Conservation (phyloP, 2,888 invertebrate genomes). For the Drosophila vallismaia region DNA sequence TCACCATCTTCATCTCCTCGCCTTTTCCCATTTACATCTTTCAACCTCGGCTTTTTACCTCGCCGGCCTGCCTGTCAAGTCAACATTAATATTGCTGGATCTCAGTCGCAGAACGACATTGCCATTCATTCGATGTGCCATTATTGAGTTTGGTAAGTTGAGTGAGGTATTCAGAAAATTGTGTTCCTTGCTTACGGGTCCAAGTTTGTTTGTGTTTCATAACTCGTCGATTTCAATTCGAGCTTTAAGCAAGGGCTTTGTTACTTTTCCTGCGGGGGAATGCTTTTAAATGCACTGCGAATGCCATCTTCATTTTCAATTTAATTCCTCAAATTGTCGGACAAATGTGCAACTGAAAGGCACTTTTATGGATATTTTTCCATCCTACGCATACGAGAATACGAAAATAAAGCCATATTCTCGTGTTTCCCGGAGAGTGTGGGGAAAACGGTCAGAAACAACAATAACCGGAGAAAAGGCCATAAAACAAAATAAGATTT, state of each 20-base stretch:
- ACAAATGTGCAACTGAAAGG: slow-evolving; percentile 46
- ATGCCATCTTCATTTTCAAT: slow-evolving; percentile 3
- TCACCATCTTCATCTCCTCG: background rate
- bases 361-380: slow-evolving; percentile 58
- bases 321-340: slow-evolving; percentile 27
- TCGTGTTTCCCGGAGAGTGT: slow-evolving; percentile 27
- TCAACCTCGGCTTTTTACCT: background rate
- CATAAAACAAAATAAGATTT: slow-evolving; percentile 67
- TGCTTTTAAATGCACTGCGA: slow-evolving; percentile 21
- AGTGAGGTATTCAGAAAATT: slow-evolving; percentile 28
- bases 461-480: slow-evolving; percentile 32
- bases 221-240: slow-evolving; percentile 16
- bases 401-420: slow-evolving; percentile 45
- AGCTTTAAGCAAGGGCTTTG: slow-evolving; percentile 12
- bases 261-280: background rate
- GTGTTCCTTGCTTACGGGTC: slow-evolving; percentile 14
- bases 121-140: slow-evolving; percentile 35
- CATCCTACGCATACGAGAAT: slow-evolving; percentile 7
- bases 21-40: background rate
- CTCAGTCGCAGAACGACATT: slow-evolving; percentile 14
- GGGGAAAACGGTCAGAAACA: slow-evolving; percentile 14
- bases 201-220: slow-evolving; percentile 16
- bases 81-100: slow-evolving; percentile 43
- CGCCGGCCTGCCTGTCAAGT: slow-evolving; percentile 28
- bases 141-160: slow-evolving; percentile 45